Base-by-base conservation (phyloP, 2,113 vertebrate genomes). In the Lucifuga dentata region DNA sequence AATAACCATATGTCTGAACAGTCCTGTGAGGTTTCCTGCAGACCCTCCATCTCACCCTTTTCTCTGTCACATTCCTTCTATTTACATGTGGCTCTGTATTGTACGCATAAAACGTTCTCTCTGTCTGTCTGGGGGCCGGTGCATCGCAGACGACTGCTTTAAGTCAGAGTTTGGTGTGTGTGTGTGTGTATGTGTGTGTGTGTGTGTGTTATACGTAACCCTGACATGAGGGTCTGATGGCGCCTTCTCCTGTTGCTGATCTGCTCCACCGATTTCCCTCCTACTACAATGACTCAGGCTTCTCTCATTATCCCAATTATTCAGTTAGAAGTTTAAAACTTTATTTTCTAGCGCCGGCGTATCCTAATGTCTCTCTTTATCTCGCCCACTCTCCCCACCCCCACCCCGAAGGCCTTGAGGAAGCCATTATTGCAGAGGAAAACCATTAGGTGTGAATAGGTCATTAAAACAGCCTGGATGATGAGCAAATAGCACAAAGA, bases 401-500 rank as follows among this genome's bases (percentile, higher is more conserved):
- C 52, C 50, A 50, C 57, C 16, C 19, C 6, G 73, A 86, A 67
- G 67, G 66, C 90, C 90, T 90, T 90, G 85, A 89, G 77, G 82
- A 88, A 89, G 81, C 71, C 77, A 88, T 90, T 83, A 88, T 88
- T 73, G 78, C 40, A 29, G 52, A 84, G 74, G 70, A 88, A 87
- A 92, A 86, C 84, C 80, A 91, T 92, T 90, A 90, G 43, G 75
- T 78, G 76, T 81, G 81, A 86, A 69, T 12, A 55, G 79, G 68
- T 84, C 59, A 48, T 73, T 59, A 84, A 86, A 89, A 90, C 51
- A 86, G 65, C 72, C 26, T 59, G 66, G 73, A 79, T 88, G 86
- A 82, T 83, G 74, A 9, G 65, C 15, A 89, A 91, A 88, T 90
- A 46, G 76, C 71, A 76, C 79, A 91, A 81, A 83, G 62, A 80